Base-by-base conservation (phyloP, 2,113 vertebrate species). In the Tor tambroides region DNA sequence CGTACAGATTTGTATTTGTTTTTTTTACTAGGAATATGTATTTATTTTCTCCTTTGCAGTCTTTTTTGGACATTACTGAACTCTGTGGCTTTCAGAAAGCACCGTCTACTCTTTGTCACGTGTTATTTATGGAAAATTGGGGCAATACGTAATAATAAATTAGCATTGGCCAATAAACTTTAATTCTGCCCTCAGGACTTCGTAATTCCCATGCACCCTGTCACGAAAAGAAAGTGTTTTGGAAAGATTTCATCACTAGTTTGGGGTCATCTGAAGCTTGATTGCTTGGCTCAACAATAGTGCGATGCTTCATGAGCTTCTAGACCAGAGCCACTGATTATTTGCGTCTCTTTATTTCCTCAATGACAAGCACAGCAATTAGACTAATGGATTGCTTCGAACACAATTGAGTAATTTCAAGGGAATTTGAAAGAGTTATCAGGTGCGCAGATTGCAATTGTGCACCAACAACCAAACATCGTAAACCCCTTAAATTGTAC, bases 381-480 rank as follows among this genome's bases (percentile, higher is more conserved):
- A 81, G 12, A 65, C n/a, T 65, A 43, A 46, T 65, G 8, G 59
- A 65, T 81, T 46, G 80, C 61, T 46, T 15, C 1, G 3, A 65
- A 81, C n/a, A 3, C 41, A 75, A n/a, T 28, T 65, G 12, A 19
- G 61, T 17, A 19, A 43, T 65, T 81, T 65, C 8, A 28, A n/a
- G 32, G 41, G 41, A 81, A 30, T 81, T 8, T 17, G 35, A 43
- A 80, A 28, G 23, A 43, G n/a, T 63, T 43, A 43, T 80, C 35
- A 41, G 54, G 78, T 5, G 14, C n/a, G 0, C 79, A 63, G n/a
- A 81, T 30, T 81, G 38, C 9, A 7, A 81, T 46, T n/a, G 15
- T 65, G 23, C 59, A 81, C 56, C 49, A 79, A 56, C 28, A 56
- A 61, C 56, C 38, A 81, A 81, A 65, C 61, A 46, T 65, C n/a